A percentile compares a stretch with the other conserved stretches of the same genome.
These are phyloP conservation scores for Diaphora mendica DNA, from an alignment of 2,888 invertebrate genomes.

Conservation along the genomic window DNA sequence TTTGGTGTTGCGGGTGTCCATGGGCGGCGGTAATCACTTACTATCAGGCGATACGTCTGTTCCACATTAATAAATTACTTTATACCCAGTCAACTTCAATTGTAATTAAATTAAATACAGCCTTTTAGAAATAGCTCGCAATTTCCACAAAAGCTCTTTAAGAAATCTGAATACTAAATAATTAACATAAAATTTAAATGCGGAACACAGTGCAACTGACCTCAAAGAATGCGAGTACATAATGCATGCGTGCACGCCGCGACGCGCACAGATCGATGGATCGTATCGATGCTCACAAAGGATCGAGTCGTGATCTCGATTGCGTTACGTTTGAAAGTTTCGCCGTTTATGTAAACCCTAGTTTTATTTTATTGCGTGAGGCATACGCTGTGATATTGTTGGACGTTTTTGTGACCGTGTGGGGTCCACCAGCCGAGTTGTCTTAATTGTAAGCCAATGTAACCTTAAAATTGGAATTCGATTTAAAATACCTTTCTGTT, in stretches of 20 bases:
- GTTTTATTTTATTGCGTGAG: conserved; percentile 56
- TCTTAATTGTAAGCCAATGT: conserved; percentile 16
- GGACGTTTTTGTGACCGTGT: conserved; percentile 43
- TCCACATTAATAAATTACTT: too few species aligned
- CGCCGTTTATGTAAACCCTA: conserved; percentile 75
- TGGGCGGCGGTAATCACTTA: too few species aligned
- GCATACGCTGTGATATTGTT: conserved; percentile 46
- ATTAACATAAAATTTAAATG: conserved; percentile 14
- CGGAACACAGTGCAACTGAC: conserved; percentile 47
- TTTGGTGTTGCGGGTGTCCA: too few species aligned
- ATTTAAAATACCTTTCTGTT: not conserved
- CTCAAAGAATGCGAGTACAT: conserved; percentile 72
- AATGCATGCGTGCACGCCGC: conserved; percentile 82
- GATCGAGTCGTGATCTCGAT: conserved; percentile 83
- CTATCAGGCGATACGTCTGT: too few species aligned
- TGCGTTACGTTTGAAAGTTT: conserved; percentile 75
- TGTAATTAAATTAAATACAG: not conserved
- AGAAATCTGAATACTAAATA: not conserved
- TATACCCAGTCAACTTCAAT: too few species aligned
- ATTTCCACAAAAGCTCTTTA: not conserved
- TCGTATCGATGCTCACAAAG: conserved; percentile 82
- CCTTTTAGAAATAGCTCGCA: not conserved
- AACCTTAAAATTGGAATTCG: not conserved
- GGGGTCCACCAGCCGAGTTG: conserved; percentile 29
- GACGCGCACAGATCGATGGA: conserved; percentile 80